phyloP scores from a whole-genome alignment of 2,113 vertebrate species.

The Recurvirostra avosetta region DNA sequence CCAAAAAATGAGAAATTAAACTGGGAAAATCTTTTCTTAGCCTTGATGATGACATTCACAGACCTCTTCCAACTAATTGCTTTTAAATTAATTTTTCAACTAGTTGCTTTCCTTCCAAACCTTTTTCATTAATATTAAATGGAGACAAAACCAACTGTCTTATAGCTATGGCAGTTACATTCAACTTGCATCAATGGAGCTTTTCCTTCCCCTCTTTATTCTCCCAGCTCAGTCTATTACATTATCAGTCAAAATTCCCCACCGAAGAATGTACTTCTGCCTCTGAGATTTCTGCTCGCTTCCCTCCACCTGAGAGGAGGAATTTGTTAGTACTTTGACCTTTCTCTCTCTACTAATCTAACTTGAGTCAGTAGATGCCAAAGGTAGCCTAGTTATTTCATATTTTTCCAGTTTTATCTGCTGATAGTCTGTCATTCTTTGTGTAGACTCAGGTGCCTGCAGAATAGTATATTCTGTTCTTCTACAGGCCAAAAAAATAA shows the following conservation, averaged over 20 bases:
- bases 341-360: neutral
- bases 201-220: neutral
- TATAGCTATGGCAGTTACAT: neutral
- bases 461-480: neutral
- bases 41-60: neutral
- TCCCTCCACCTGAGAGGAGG: neutral
- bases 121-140: neutral
- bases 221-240: neutral
- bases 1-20: neutral
- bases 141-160: neutral
- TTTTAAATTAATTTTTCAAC: neutral
- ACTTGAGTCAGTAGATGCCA: neutral
- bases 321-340: conserved; percentile 27
- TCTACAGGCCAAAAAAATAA: neutral
- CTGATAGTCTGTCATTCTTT: neutral
- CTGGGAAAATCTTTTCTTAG: neutral
- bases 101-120: neutral
- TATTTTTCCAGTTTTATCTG: conserved; percentile 7
- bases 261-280: neutral
- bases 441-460: neutral
- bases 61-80: neutral
- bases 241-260: neutral
- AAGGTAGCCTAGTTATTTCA: neutral
- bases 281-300: neutral
- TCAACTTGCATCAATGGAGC: neutral